phyloP scores from a whole-genome alignment of 2,888 invertebrate genomes.

The Xanthorhoe designata region DNA sequence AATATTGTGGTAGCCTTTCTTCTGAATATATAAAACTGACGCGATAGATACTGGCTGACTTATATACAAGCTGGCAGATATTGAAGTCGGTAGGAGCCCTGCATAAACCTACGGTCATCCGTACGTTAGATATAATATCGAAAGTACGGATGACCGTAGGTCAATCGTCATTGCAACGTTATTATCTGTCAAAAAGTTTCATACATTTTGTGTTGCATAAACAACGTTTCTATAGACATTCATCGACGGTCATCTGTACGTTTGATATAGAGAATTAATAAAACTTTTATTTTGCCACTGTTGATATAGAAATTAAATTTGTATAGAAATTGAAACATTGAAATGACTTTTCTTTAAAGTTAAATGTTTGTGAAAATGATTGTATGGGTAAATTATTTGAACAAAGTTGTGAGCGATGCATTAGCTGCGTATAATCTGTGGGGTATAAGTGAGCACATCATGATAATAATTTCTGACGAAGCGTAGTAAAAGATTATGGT shows the following conservation, averaged over 20 bases:
- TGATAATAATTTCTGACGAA: slow-evolving; percentile 30
- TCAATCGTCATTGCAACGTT: no score
- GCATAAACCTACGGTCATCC: no score
- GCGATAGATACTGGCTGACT: neutral
- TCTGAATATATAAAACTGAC: slow-evolving; percentile 5
- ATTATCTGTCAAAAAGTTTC: no score
- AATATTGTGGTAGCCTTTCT: slow-evolving; percentile 43
- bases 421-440: slow-evolving; percentile 26
- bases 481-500: slow-evolving; percentile 24
- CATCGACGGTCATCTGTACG: no score
- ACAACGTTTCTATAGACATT: no score
- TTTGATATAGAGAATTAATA: no score
- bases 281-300: no score
- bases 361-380: neutral
- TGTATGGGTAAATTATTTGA: neutral
- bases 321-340: neutral
- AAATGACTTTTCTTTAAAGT: neutral
- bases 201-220: no score
- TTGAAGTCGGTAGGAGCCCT: no score
- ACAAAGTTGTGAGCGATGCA: neutral
- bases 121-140: no score
- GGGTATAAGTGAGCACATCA: slow-evolving; percentile 18
- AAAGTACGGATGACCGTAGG: no score
- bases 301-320: neutral
- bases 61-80: no score